Evolutionary conservation across 2,113 vertebrate species (phyloP).

Genomic region (Cyanoramphus novaezelandiae): DNA sequence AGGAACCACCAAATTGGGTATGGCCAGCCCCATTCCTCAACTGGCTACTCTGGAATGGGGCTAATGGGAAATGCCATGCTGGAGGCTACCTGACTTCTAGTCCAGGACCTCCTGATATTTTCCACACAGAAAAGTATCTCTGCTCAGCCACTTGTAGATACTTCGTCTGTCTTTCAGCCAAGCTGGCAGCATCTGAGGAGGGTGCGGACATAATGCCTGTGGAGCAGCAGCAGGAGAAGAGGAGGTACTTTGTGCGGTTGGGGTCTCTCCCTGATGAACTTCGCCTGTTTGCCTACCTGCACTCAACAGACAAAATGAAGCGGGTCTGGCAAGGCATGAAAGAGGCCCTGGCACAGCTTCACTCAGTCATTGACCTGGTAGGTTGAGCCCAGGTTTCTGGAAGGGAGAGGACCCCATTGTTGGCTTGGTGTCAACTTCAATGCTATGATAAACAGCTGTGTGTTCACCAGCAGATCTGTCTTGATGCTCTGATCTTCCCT

Average conservation of each 20-base stretch:
- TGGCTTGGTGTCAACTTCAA: rapidly evolving
- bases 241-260: background rate
- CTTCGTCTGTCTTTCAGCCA: background rate
- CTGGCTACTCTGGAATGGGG: background rate
- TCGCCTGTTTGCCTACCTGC: slow-evolving; percentile 76
- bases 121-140: too few species aligned
- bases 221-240: background rate
- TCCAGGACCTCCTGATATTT: background rate
- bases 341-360: slow-evolving; percentile 76
- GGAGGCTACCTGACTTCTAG: background rate
- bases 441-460: background rate
- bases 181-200: background rate
- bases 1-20: background rate
- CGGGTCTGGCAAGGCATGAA: slow-evolving; percentile 69
- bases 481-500: background rate
- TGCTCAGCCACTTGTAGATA: background rate
- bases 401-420: background rate
- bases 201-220: background rate
- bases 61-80: background rate
- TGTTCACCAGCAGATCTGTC: background rate
- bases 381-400: background rate
- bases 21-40: background rate
- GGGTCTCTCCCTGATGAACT: slow-evolving; percentile 75
- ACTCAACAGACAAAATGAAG: slow-evolving; percentile 76
- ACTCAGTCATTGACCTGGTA: slow-evolving; percentile 82